phyloP scores from a whole-genome alignment of 2,113 vertebrate species.

The Bubo bubo region DNA sequence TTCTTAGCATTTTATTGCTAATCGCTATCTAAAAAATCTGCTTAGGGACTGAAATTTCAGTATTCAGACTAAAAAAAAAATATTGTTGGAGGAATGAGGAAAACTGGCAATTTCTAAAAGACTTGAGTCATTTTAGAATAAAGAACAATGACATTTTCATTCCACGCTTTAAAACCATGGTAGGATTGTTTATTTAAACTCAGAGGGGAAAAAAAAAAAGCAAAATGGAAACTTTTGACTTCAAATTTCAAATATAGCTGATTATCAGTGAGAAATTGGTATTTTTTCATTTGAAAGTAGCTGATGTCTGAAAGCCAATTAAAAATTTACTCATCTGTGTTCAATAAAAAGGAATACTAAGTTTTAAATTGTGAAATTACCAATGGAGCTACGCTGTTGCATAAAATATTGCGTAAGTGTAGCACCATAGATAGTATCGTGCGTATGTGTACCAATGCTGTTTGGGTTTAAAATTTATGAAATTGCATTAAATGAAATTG shows the following conservation, averaged over 20 bases:
- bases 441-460: neutral
- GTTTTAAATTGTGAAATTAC: conserved; percentile 36
- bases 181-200: neutral
- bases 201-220: rapidly evolving
- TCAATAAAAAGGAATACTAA: neutral
- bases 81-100: neutral
- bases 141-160: neutral
- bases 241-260: neutral
- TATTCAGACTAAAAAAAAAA: neutral
- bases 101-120: neutral
- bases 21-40: neutral
- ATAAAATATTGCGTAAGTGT: conserved; percentile 8
- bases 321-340: neutral
- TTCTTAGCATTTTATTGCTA: neutral
- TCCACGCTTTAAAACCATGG: neutral
- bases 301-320: neutral
- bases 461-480: conserved; percentile 33
- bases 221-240: neutral
- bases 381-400: neutral
- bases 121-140: neutral
- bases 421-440: neutral
- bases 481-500: conserved; percentile 11
- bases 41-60: neutral
- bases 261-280: neutral
- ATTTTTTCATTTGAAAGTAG: neutral